These are phyloP conservation scores for Eupithecia inturbata DNA, from an alignment of 2,888 invertebrate genomes.

Conservation along the genomic window DNA sequence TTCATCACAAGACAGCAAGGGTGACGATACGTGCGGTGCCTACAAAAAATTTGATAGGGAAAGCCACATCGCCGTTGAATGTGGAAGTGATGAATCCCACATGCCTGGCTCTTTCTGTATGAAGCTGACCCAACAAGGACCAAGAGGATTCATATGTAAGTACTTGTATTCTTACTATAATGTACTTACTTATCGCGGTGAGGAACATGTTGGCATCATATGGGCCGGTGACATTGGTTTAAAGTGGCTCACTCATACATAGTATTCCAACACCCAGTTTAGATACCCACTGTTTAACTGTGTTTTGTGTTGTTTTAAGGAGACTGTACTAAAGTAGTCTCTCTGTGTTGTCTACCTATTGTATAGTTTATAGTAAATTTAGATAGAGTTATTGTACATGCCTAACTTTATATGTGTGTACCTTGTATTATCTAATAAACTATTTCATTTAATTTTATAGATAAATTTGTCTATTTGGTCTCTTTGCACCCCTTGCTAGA, in stretches of 20 bases:
- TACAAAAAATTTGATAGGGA: constrained; percentile 93
- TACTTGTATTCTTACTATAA: constrained; percentile 46
- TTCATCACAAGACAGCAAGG: constrained; percentile 89
- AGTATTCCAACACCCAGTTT: not conserved
- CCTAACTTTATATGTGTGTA: no score
- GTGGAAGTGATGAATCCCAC: constrained; percentile 96
- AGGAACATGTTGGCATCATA: not conserved
- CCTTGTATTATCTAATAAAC: no score
- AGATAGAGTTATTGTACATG: no score
- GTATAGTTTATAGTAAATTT: no score
- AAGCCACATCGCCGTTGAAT: constrained; percentile 95
- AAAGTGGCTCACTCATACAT: no score
- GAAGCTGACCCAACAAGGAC: constrained; percentile 97
- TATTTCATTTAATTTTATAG: no score
- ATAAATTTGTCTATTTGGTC: not conserved
- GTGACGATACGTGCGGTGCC: constrained; percentile 95
- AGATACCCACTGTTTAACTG: no score
- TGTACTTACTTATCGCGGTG: not conserved
- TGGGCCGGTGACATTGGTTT: not conserved
- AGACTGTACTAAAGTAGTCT: no score
- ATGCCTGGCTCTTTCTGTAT: constrained; percentile 98
- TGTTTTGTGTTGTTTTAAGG: no score
- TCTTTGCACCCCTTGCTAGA: not conserved
- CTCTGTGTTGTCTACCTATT: no score
- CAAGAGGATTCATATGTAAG: constrained; percentile 97